Evolutionary conservation across 2,888 invertebrate genomes (phyloP).

Genomic region (Leptopilina drosophilae): DNA sequence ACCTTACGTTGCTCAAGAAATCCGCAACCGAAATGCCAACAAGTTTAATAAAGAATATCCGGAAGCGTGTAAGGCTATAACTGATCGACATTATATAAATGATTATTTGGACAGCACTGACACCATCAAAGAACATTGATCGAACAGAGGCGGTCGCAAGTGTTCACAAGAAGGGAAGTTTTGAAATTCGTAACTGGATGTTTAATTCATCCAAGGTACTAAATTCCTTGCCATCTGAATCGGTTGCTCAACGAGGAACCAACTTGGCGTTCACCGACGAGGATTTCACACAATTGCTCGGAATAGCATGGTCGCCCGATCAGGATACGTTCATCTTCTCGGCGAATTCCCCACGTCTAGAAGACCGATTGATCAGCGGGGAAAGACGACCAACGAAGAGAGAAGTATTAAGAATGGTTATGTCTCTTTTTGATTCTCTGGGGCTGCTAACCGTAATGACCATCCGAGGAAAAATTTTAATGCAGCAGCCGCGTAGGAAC

Average conservation of each 20-base stretch:
- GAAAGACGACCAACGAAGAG: neutral
- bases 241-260: neutral
- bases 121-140: too few species aligned
- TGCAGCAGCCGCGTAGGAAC: too few species aligned
- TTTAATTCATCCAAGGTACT: neutral
- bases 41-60: too few species aligned
- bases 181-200: neutral
- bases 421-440: neutral
- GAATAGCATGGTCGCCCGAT: neutral
- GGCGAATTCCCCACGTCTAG: too few species aligned
- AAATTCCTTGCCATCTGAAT: neutral
- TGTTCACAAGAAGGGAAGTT: too few species aligned
- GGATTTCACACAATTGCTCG: neutral
- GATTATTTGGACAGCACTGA: too few species aligned
- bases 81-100: too few species aligned
- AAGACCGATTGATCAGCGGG: too few species aligned
- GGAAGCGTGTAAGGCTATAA: too few species aligned
- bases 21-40: too few species aligned
- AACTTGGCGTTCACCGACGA: neutral
- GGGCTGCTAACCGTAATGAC: neutral
- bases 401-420: neutral
- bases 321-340: neutral
- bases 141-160: too few species aligned
- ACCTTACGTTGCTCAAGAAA: too few species aligned
- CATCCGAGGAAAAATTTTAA: neutral